phyloP scores from a whole-genome alignment of 2,113 vertebrate species.

The Ctenomys sociabilis region DNA sequence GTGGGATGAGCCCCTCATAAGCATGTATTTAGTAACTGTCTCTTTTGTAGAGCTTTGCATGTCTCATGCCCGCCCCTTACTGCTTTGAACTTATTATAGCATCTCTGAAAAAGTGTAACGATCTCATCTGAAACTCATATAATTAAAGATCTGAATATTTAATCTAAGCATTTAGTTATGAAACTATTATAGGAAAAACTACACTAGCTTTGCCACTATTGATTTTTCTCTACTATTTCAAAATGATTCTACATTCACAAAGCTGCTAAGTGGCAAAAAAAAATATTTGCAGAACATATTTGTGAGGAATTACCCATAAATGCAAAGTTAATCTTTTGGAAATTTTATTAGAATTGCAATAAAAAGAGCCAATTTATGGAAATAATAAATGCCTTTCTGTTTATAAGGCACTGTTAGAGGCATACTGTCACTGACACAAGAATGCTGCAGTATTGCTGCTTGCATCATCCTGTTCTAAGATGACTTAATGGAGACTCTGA shows the following conservation, averaged over 20 bases:
- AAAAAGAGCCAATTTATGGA: constrained; percentile 47
- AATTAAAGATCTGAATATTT: constrained; percentile 61
- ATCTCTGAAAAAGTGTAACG: constrained; percentile 54
- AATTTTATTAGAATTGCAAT: constrained; percentile 67
- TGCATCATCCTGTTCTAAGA: neutral
- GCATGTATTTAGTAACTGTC: constrained; percentile 33
- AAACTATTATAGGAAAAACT: constrained; percentile 50
- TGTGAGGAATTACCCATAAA: constrained; percentile 70
- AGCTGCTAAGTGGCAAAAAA: constrained; percentile 65
- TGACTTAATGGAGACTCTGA: neutral
- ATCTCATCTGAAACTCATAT: constrained; percentile 36
- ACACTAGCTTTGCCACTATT: constrained; percentile 60
- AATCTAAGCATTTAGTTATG: constrained; percentile 60
- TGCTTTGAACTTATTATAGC: constrained; percentile 61
- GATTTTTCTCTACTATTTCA: constrained; percentile 58
- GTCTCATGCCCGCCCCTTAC: constrained; percentile 58
- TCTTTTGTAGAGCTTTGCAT: constrained; percentile 54
- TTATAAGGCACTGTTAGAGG: constrained; percentile 43
- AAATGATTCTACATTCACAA: constrained; percentile 65
- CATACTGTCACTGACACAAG: neutral
- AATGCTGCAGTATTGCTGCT: neutral
- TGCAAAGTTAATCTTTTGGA: constrained; percentile 76
- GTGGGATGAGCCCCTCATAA: constrained; percentile 39
- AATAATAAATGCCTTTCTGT: constrained; percentile 48
- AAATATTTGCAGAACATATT: constrained; percentile 70